A percentile compares a stretch with the other conserved stretches of the same genome.
These are phyloP conservation scores for Fopius arisanus DNA, from an alignment of 1,140 invertebrate species.

Conservation along the genomic window DNA sequence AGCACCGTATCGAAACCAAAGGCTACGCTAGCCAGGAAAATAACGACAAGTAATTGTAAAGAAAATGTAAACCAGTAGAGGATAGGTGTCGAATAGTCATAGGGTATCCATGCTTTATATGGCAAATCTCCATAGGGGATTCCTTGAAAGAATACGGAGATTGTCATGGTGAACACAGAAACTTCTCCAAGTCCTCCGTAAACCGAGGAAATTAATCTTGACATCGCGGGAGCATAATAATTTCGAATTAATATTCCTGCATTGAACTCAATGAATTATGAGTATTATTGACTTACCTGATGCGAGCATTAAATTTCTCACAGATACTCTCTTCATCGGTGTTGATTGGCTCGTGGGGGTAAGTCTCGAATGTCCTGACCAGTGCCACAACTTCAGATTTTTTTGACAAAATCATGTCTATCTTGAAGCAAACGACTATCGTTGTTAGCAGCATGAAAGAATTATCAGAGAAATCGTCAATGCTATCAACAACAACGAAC, in stretches of 20 bases:
- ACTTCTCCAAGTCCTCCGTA: neutral
- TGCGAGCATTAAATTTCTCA: neutral
- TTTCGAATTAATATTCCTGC: neutral
- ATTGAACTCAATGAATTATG: neutral
- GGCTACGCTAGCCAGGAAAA: neutral
- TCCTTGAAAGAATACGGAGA: neutral
- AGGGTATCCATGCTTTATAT: slow-evolving; percentile 16
- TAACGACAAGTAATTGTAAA: neutral
- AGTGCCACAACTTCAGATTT: neutral
- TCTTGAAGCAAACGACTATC: neutral
- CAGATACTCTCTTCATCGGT: neutral
- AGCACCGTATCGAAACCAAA: neutral
- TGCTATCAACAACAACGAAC: neutral
- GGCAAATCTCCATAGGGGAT: neutral
- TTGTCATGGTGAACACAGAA: neutral
- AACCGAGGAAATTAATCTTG: neutral
- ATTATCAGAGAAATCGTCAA: neutral
- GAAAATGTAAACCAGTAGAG: neutral
- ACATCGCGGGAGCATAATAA: neutral
- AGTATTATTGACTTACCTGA: neutral
- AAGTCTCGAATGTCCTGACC: neutral
- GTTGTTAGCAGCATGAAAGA: neutral
- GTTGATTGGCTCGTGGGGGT: neutral
- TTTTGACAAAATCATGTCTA: neutral
- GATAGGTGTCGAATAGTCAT: neutral